Evolutionary conservation across 30 jellyfish, hydroid and myxozoan species (phyloP).

Genomic region (Euphysa ruthae): DNA sequence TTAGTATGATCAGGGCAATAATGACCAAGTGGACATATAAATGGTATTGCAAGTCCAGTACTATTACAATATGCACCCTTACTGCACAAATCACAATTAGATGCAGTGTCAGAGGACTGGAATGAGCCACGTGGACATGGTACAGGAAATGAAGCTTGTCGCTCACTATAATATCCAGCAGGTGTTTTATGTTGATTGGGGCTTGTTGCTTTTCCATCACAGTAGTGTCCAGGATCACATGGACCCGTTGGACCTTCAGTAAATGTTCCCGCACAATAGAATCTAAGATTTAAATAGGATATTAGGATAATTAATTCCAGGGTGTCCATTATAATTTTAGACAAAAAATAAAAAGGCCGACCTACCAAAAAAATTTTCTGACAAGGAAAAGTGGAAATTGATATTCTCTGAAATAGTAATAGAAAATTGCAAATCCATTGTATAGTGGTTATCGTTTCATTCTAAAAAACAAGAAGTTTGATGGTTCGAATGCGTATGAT

Average conservation of each 20-base stretch:
- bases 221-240: constrained; percentile 87
- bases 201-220: constrained; percentile 62
- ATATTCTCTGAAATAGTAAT: too few relatives aligned
- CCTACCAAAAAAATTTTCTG: too few relatives aligned
- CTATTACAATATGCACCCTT: constrained; percentile 83
- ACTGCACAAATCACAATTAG: constrained; percentile 56
- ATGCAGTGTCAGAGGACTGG: constrained; percentile 66
- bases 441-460: too few relatives aligned
- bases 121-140: constrained; percentile 82
- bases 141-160: constrained; percentile 68
- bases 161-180: constrained; percentile 52
- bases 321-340: too few relatives aligned
- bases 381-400: too few relatives aligned
- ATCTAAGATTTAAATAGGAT: constrained; percentile 18
- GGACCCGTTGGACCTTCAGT: constrained; percentile 97
- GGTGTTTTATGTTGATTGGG: constrained; percentile 67
- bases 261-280: constrained; percentile 87
- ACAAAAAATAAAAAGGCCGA: too few relatives aligned
- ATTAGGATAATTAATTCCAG: not conserved
- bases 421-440: too few relatives aligned
- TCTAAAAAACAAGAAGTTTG: too few relatives aligned
- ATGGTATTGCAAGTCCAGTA: constrained; percentile 62
- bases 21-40: constrained; percentile 68
- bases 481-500: too few relatives aligned
- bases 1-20: constrained; percentile 66